Evolutionary conservation across 2,888 invertebrate genomes (phyloP).

Genomic region (Seira musarum): DNA sequence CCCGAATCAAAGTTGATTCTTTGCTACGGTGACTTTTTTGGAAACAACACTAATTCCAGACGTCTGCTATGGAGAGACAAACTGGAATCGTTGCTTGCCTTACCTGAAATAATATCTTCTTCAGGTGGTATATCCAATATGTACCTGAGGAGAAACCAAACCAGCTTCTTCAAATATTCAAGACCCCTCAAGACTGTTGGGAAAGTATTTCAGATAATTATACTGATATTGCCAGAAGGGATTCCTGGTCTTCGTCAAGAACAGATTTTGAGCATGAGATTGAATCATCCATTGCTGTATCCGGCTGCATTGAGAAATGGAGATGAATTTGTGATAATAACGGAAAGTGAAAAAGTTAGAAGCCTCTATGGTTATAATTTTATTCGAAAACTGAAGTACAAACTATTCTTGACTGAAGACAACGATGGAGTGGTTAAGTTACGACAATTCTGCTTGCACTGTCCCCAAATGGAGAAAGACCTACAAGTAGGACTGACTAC

Average conservation of each 20-base stretch:
- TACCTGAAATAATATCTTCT: constrained; percentile 5
- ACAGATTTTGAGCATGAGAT: neutral
- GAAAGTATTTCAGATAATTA: constrained; percentile 19
- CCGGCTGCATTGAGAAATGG: constrained; percentile 14
- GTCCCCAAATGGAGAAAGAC: constrained; percentile 23
- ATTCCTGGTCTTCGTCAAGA: neutral
- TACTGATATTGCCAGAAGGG: constrained; percentile 12
- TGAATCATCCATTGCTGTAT: constrained; percentile 26
- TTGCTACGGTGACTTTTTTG: constrained; percentile 16
- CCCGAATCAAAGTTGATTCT: no score
- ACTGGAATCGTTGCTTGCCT: neutral
- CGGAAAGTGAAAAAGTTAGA: neutral
- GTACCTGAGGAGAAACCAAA: neutral
- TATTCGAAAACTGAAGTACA: constrained; percentile 18
- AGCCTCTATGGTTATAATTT: neutral
- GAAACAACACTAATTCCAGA: no score
- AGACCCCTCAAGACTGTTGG: constrained; percentile 3
- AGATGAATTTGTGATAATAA: constrained; percentile 25
- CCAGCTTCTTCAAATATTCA: neutral
- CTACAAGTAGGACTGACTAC: neutral
- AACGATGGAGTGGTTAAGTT: neutral
- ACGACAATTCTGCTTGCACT: constrained; percentile 4
- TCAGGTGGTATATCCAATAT: constrained; percentile 17
- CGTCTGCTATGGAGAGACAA: neutral
- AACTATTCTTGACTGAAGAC: constrained; percentile 5